Evolutionary conservation across 2,888 invertebrate species (phyloP).

Genomic region (Hypomecis punctinalis): DNA sequence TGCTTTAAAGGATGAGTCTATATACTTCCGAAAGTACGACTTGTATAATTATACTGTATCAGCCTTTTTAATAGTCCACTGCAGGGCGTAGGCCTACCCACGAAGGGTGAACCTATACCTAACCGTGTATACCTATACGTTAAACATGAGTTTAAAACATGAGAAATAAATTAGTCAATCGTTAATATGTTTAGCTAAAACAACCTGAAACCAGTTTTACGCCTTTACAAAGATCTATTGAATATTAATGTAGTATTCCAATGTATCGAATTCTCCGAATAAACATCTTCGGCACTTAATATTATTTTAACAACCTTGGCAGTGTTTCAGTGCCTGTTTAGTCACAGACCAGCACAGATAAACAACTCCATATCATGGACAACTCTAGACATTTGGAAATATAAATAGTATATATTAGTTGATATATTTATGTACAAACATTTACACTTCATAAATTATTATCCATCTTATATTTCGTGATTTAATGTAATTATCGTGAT

Average conservation of each 20-base stretch:
- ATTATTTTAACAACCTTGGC: slow-evolving; percentile 24
- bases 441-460: no score
- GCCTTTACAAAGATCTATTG: slow-evolving; percentile 8
- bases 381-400: not conserved
- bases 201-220: slow-evolving; percentile 5
- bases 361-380: not conserved
- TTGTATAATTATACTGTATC: no score
- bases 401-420: no score
- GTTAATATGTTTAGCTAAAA: not conserved
- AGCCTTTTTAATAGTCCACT: no score
- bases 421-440: no score
- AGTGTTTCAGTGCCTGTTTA: slow-evolving; percentile 22
- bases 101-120: no score
- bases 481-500: no score
- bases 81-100: no score
- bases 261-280: slow-evolving; percentile 16
- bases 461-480: no score
- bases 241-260: slow-evolving; percentile 11
- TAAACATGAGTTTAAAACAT: not conserved
- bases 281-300: slow-evolving; percentile 18
- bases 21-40: no score
- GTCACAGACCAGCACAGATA: not conserved
- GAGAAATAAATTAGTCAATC: not conserved
- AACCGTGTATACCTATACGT: no score
- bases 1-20: no score